These are phyloP conservation scores for Triplophysa dalaica DNA, from an alignment of 2,113 vertebrate species.

Conservation along the genomic window DNA sequence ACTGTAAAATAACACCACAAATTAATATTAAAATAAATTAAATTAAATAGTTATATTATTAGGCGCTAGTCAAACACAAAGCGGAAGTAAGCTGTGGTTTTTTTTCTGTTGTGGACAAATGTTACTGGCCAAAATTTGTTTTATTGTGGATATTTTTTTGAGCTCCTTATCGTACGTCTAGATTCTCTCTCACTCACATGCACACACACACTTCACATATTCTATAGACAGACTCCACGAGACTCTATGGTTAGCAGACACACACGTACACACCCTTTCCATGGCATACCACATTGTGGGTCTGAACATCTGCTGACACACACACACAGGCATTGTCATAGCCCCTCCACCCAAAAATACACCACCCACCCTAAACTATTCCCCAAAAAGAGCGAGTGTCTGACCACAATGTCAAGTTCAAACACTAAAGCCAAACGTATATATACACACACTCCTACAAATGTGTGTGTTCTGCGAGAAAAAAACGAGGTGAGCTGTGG, in stretches of 20 bases:
- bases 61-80: too few relatives aligned
- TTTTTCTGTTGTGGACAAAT: background rate
- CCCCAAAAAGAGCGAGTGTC: constrained; percentile 13
- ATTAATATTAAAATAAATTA: too few relatives aligned
- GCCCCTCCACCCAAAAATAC: constrained; percentile 35
- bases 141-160: background rate
- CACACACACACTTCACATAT: constrained; percentile 15
- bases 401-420: constrained; percentile 37
- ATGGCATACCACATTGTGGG: constrained; percentile 39
- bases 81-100: too few relatives aligned
- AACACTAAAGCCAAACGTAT: background rate
- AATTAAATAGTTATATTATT: too few relatives aligned
- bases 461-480: too few relatives aligned
- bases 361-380: constrained; percentile 21
- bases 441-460: too few relatives aligned
- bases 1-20: too few relatives aligned
- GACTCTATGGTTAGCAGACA: constrained; percentile 27
- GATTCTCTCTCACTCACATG: constrained; percentile 1
- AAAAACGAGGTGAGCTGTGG: constrained; percentile 8
- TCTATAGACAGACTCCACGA: constrained; percentile 35
- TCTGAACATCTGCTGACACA: constrained; percentile 31
- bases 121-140: background rate
- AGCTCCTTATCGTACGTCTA: too few relatives aligned
- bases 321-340: constrained; percentile 12
- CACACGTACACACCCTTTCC: constrained; percentile 38